A percentile compares a stretch with the other conserved stretches of the same genome.
phyloP scores from a whole-genome alignment of 2,113 vertebrate species.

The Gila orcuttii region DNA sequence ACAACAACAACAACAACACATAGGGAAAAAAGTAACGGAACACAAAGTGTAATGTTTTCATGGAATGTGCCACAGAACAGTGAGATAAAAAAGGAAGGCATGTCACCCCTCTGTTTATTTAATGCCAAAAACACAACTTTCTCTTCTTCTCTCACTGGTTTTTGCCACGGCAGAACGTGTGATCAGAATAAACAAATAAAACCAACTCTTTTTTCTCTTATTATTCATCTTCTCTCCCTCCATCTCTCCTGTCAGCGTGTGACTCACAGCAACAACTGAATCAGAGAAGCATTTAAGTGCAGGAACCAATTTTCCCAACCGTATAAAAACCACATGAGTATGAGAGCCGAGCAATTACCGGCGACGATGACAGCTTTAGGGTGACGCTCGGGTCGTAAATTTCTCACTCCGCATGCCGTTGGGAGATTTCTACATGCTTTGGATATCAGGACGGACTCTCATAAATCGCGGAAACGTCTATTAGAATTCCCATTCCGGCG shows the following conservation, averaged over 20 bases:
- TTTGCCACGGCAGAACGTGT: background rate
- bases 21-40: background rate
- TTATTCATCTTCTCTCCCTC: constrained; percentile 38
- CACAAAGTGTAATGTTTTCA: background rate
- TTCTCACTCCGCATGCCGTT: constrained; percentile 39
- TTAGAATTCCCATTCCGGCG: constrained; percentile 39
- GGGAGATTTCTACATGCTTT: constrained; percentile 34
- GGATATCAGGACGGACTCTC: constrained; percentile 41
- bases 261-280: constrained; percentile 41
- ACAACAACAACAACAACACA: background rate
- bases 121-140: background rate
- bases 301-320: constrained; percentile 53
- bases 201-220: background rate
- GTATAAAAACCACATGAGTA: constrained; percentile 55
- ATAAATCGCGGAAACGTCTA: constrained; percentile 51
- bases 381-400: constrained; percentile 51
- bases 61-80: background rate
- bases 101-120: background rate
- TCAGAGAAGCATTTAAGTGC: constrained; percentile 53
- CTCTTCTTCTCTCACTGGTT: background rate
- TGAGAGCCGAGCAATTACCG: constrained; percentile 57
- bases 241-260: constrained; percentile 42
- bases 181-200: constrained; percentile 45
- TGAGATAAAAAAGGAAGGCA: background rate
- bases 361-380: constrained; percentile 57